Conservation (phyloP, 2,113 vertebrate species). For the Gymnarchus niloticus region DNA sequence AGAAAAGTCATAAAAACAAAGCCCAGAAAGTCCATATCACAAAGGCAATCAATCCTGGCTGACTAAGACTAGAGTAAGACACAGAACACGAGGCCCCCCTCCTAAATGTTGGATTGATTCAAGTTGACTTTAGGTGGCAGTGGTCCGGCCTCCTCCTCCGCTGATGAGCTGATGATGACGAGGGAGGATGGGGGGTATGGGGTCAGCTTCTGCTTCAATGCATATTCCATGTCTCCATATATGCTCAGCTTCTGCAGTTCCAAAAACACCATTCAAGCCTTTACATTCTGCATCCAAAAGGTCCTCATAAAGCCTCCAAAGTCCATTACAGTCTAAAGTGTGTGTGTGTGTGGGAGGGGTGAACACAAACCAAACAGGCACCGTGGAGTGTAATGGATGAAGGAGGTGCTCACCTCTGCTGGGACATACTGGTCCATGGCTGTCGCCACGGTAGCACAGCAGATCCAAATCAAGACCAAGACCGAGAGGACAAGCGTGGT, state of each 20-base stretch:
- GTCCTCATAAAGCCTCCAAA: neutral
- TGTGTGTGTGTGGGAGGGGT: neutral
- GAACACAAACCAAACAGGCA: neutral
- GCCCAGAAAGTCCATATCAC: conserved; percentile 36
- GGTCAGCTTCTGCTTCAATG: conserved; percentile 79
- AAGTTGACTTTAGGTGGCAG: conserved; percentile 87
- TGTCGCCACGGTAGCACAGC: conserved; percentile 92
- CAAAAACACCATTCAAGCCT: neutral
- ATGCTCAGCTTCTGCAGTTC: conserved; percentile 86
- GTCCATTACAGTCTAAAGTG: no score
- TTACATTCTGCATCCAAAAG: neutral
- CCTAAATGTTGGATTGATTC: conserved; percentile 70
- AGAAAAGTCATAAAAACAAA: conserved; percentile 35
- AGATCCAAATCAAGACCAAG: conserved; percentile 93
- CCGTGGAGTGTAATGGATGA: no score
- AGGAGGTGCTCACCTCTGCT: conserved; percentile 68
- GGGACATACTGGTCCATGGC: conserved; percentile 92
- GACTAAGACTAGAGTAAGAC: conserved; percentile 18
- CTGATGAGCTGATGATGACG: conserved; percentile 73
- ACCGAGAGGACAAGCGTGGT: conserved; percentile 84
- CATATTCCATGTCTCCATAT: conserved; percentile 83
- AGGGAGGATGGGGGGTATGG: conserved; percentile 81
- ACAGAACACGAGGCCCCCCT: neutral
- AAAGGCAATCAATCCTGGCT: neutral
- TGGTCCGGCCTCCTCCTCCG: conserved; percentile 78